Percentiles rank a stretch among this genome's conserved stretches.
Conservation (phyloP, 1,140 invertebrate genomes). For the Bombyx mandarina region DNA sequence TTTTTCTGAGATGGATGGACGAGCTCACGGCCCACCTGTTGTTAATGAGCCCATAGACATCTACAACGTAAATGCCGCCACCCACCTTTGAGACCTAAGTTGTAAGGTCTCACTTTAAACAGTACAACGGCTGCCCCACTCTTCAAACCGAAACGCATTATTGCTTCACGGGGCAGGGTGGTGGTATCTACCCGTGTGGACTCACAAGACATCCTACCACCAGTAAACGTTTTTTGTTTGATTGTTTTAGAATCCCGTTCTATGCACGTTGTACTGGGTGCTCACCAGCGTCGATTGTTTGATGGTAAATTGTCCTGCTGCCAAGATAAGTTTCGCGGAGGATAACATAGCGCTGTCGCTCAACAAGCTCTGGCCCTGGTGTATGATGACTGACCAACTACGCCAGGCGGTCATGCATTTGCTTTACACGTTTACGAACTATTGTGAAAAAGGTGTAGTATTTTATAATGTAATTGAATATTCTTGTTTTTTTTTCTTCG, state of each 20-base stretch:
- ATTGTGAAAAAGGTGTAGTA: constrained; percentile 45
- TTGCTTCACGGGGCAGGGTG: no score
- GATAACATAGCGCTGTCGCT: constrained; percentile 33
- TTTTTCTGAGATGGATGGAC: no score
- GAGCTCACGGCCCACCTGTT: no score
- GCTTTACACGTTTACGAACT: constrained; percentile 46
- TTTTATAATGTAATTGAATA: background rate
- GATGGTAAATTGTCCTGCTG: constrained; percentile 32
- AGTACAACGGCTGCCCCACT: no score
- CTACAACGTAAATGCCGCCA: no score
- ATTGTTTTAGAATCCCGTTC: constrained; percentile 19
- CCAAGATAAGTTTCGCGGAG: constrained; percentile 44
- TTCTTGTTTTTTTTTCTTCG: no score
- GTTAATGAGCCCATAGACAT: no score
- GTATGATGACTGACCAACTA: constrained; percentile 53
- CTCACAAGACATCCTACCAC: no score
- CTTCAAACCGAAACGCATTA: no score
- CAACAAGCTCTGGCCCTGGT: constrained; percentile 50
- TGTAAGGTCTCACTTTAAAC: no score
- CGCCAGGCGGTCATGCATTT: constrained; percentile 32
- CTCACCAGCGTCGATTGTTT: constrained; percentile 30
- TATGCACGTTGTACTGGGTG: constrained; percentile 42
- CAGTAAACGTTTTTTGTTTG: background rate
- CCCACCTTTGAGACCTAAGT: no score
- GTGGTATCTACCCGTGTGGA: no score